Conservation (phyloP, 2,888 invertebrate species). For the Pomacea canaliculata region DNA sequence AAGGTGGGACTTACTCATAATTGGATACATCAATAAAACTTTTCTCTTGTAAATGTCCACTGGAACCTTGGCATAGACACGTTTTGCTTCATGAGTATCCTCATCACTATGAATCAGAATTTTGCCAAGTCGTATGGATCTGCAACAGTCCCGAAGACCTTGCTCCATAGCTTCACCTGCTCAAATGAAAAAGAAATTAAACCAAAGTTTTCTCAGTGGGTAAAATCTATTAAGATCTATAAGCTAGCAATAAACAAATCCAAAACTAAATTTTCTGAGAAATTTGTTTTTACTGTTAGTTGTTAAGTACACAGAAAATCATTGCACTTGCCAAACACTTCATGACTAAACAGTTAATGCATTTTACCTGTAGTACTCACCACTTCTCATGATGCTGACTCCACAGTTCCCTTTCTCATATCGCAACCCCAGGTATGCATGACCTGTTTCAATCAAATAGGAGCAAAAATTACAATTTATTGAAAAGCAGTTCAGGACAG, state of each 20-base stretch:
- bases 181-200: neutral
- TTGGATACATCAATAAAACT: constrained; percentile 97
- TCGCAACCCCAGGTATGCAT: constrained; percentile 89
- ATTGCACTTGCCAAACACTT: neutral
- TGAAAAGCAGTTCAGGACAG: neutral
- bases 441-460: constrained; percentile 72
- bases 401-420: constrained; percentile 99
- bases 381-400: constrained; percentile 89
- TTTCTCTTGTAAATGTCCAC: constrained; percentile 90
- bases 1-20: constrained; percentile 82
- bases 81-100: constrained; percentile 95
- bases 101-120: constrained; percentile 96
- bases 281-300: too few relatives aligned
- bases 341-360: neutral
- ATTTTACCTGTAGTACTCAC: constrained; percentile 47
- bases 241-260: too few relatives aligned
- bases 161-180: constrained; percentile 90
- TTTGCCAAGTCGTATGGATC: constrained; percentile 98
- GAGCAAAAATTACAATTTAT: neutral
- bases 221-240: too few relatives aligned
- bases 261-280: too few relatives aligned
- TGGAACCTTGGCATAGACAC: constrained; percentile 96
- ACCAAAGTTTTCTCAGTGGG: too few relatives aligned
- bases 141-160: constrained; percentile 89
- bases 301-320: constrained; percentile 3